Evolutionary conservation across 2,888 invertebrate species (phyloP).

Genomic region (Parelbella ahira): DNA sequence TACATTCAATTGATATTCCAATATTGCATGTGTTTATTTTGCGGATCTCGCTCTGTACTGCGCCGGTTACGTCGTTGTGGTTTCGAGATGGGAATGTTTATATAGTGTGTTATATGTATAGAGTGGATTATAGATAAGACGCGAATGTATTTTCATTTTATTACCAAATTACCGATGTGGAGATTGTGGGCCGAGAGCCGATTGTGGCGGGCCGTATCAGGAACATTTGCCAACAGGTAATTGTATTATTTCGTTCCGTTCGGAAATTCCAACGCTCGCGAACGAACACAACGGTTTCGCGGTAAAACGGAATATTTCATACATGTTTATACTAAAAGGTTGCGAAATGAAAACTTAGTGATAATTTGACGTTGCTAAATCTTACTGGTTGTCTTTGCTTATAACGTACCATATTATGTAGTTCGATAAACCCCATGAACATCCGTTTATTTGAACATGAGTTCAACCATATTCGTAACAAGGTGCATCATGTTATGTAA

Average conservation of each 20-base stretch:
- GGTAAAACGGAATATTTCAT: conserved; percentile 21
- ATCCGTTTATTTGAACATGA: no score
- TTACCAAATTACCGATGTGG: conserved; percentile 80
- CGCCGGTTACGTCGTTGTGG: conserved; percentile 40
- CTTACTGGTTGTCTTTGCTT: no score
- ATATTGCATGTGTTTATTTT: conserved; percentile 31
- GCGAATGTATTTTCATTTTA: conserved; percentile 79
- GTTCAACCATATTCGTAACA: no score
- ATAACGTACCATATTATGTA: no score
- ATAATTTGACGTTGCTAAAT: no score
- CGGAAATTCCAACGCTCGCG: conserved; percentile 52
- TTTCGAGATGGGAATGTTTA: conserved; percentile 53
- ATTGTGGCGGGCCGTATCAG: conserved; percentile 62
- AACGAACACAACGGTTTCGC: conserved; percentile 32
- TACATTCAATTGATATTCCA: conserved; percentile 38
- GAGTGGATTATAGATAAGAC: conserved; percentile 74
- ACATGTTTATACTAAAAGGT: no score
- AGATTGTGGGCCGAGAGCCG: conserved; percentile 58
- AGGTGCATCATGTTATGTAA: no score
- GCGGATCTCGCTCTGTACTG: conserved; percentile 34
- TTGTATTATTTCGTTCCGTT: conserved; percentile 60
- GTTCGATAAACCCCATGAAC: no score
- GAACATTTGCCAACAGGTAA: conserved; percentile 73
- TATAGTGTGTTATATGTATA: conserved; percentile 71
- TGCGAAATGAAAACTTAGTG: no score